Evolutionary conservation across 2,113 vertebrate genomes (phyloP), one percentile per base, ranked within the genome.

Genomic region (Archilochus colubris): DNA sequence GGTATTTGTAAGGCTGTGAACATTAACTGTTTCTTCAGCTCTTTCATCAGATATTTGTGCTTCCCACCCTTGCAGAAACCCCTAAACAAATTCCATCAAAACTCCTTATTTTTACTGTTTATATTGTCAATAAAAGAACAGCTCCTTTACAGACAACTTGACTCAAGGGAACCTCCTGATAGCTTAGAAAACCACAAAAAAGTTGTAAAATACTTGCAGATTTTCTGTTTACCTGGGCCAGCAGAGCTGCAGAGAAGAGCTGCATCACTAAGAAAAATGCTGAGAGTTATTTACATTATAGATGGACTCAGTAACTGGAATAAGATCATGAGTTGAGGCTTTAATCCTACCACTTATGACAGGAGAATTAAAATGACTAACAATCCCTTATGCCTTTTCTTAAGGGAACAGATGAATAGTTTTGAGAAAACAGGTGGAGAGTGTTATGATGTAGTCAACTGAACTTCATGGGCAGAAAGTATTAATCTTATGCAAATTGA

Each of bases 91-190:
- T 62, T 8, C 51, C 17, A 23, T 31, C 36, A 33, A 48, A 79
- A 93, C 36, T 92, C 51, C 10, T 79, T 87, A 58, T 54, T 82
- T 79, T 43, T 25, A 40, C n/a, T 61, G 33, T 54, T 77, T 54
- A 1, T 51, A 8, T 44, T 33, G 68, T 44, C 64, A 61, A 43
- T 69, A 43, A 67, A 81, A 77, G 31, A 87, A 13, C 8, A 73
- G 51, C 43, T 80, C 40, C 22, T 82, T 70, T 62, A n/a, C 5
- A 53, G 38, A 43, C 12, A 13, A 72, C 7, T 21, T 76, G 53
- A 53, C 62, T 73, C 21, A 50, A 51, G 15, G 68, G 28, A 84
- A 21, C 2, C 20, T n/a, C 24, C 30, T 30, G 28, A 63, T 2
- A 78, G 48, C 17, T 78, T 46, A 25, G 55, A 27, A 63, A 82